Evolutionary conservation across 1,140 invertebrate species (phyloP), one percentile per base, ranked within the genome.

Genomic region (Drosophila bocki): DNA sequence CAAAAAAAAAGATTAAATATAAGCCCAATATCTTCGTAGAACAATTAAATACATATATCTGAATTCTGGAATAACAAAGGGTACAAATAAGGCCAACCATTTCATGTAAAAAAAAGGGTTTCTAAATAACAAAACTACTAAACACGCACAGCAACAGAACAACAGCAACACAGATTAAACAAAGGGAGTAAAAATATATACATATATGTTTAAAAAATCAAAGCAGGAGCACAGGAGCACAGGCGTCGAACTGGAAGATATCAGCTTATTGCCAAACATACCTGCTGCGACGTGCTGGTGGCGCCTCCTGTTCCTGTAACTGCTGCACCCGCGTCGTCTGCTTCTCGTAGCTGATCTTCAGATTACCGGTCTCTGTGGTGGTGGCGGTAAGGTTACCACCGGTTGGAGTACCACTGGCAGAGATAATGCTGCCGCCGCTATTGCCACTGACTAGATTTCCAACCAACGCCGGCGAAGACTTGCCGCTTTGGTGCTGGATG

Each of bases 271-370:
- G 19, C 11, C 11, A 53, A 12, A 39, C 44, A 57, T 86, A 94
- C 93, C 93, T 93, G 75, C 91, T 93, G 44, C 93, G 78, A 51
- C 93, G 91, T 8, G 82, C 91, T 35, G 93, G 91, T n/a, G 90
- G 78, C 60, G 92, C 80, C 65, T 93, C 93, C 63, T 83, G 93
- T 53, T 93, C 93, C 61, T 83, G 93, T 57, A 80, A 70, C 78
- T 91, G 91, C 48, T 78, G 75, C 65, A 91, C 88, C 13, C 90
- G 76, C 26, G 80, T 91, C 8, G 83, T 88, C 78, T 94, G 94
- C 77, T 94, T 94, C 74, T 94, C 94, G 68, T 92, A 94, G 48
- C 93, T 93, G 15, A 94, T 94, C 83, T 94, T 94, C 54, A 94
- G 68, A 50, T 92, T 93, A 7, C 93, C 93, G 48, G 82, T 92